Conservation (phyloP, 1,140 invertebrate genomes). For the Rhynchophorus ferrugineus region DNA sequence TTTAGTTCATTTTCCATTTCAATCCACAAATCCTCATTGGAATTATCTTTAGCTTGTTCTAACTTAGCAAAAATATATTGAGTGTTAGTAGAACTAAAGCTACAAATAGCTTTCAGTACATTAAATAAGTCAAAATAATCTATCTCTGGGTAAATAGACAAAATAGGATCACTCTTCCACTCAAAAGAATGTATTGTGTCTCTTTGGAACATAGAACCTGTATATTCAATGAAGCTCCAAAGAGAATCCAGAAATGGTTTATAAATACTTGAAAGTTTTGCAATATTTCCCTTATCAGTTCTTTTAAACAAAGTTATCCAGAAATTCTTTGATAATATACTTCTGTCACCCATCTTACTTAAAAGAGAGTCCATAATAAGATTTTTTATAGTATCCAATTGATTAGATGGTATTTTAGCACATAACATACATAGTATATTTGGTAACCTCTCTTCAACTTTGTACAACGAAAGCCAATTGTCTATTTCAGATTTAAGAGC, state of each 20-base stretch:
- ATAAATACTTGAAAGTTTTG: constrained; percentile 42
- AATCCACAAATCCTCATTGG: constrained; percentile 24
- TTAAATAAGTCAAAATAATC: constrained; percentile 43
- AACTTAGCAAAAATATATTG: constrained; percentile 18
- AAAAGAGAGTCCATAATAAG: constrained; percentile 43
- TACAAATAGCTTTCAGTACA: constrained; percentile 41
- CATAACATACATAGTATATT: constrained; percentile 29
- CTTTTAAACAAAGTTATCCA: constrained; percentile 43
- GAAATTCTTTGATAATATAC: constrained; percentile 37
- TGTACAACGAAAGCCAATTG: constrained; percentile 35
- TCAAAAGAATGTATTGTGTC: constrained; percentile 22
- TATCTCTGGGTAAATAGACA: constrained; percentile 44
- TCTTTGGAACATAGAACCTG: constrained; percentile 43
- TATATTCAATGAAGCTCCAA: constrained; percentile 48
- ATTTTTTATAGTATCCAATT: constrained; percentile 38
- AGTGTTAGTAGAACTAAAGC: constrained; percentile 13
- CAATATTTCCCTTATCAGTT: constrained; percentile 40
- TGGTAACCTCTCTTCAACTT: constrained; percentile 33
- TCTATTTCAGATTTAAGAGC: constrained; percentile 35
- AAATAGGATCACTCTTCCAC: constrained; percentile 35
- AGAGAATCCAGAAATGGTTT: constrained; percentile 44
- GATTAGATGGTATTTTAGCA: constrained; percentile 20
- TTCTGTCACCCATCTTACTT: constrained; percentile 42
- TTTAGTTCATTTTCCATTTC: constrained; percentile 23
- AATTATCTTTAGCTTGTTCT: constrained; percentile 23